These are phyloP conservation scores for Channa argus DNA, from an alignment of 2,113 vertebrate genomes.

Conservation along the genomic window DNA sequence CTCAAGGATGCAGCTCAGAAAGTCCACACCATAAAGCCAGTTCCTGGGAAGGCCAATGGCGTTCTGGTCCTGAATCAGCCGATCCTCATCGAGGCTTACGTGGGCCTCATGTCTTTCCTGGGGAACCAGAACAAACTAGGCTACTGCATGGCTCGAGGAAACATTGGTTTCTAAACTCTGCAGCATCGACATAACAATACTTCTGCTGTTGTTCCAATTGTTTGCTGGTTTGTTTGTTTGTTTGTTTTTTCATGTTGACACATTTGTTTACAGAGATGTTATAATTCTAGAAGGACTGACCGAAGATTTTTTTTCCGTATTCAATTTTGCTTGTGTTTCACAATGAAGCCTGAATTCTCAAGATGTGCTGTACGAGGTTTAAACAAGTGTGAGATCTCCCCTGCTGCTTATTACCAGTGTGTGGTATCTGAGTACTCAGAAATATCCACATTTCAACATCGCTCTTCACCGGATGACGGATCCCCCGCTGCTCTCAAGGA, in stretches of 20 bases:
- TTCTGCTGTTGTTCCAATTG: neutral
- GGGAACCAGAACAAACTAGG: conserved; percentile 88
- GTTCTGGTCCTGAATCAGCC: conserved; percentile 81
- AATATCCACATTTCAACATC: conserved; percentile 67
- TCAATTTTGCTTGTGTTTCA: conserved; percentile 13
- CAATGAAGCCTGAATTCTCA: conserved; percentile 7
- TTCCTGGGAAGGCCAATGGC: conserved; percentile 78
- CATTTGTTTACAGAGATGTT: conserved; percentile 15
- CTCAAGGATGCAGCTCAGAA: conserved; percentile 78
- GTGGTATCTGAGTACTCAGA: conserved; percentile 54
- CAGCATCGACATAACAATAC: neutral
- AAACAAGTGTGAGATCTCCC: conserved; percentile 30
- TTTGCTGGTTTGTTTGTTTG: neutral
- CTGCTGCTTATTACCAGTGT: conserved; percentile 42
- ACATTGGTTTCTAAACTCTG: conserved; percentile 83
- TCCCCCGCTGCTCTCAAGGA: conserved; percentile 53
- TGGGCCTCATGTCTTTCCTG: conserved; percentile 84
- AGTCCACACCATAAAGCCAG: conserved; percentile 70
- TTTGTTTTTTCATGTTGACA: neutral
- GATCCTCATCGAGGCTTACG: conserved; percentile 84
- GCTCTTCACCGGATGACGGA: conserved; percentile 60
- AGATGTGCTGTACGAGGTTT: conserved; percentile 35
- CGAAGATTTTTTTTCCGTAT: neutral
- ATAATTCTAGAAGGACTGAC: conserved; percentile 6
- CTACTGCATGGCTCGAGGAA: conserved; percentile 86